A percentile compares a stretch with the other conserved stretches of the same genome.
Evolutionary conservation across 2,888 invertebrate genomes (phyloP).

Genomic region (Acleris literana): DNA sequence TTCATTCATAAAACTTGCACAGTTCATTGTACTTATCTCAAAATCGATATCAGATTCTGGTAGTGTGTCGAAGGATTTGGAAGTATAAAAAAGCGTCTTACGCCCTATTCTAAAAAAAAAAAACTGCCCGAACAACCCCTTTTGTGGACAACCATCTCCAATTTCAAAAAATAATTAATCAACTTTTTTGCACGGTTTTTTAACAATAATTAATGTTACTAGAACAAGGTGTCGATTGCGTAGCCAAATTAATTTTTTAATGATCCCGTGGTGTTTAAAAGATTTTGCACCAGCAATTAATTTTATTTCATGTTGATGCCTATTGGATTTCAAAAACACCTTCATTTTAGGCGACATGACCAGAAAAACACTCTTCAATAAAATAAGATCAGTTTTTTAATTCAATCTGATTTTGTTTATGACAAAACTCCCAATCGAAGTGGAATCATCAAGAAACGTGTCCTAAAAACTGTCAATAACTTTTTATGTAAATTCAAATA

Average conservation of each 20-base stretch:
- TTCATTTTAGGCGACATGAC: neutral
- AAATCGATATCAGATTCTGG: conserved; percentile 25
- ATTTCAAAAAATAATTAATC: conserved; percentile 74
- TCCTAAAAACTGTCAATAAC: conserved; percentile 33
- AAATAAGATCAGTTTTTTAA: neutral
- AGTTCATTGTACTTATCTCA: no score
- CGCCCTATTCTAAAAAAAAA: conserved; percentile 33
- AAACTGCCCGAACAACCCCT: conserved; percentile 51
- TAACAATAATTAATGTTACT: conserved; percentile 75
- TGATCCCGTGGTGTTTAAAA: conserved; percentile 56
- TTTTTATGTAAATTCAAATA: conserved; percentile 46
- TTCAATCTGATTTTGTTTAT: neutral
- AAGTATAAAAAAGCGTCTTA: conserved; percentile 22
- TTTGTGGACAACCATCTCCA: conserved; percentile 76
- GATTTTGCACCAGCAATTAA: conserved; percentile 46
- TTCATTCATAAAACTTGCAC: no score
- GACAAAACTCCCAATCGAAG: no score
- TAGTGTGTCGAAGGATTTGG: neutral
- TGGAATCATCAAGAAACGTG: no score
- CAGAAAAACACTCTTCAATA: no score
- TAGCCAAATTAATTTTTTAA: conserved; percentile 54
- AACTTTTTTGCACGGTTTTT: conserved; percentile 56
- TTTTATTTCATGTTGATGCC: conserved; percentile 8
- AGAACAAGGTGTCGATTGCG: conserved; percentile 77
- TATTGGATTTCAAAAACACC: conserved; percentile 12